Evolutionary conservation across 2,113 vertebrate genomes (phyloP), one percentile per base, ranked within the genome.

Genomic region (Sinocyclocheilus anophthalmus): DNA sequence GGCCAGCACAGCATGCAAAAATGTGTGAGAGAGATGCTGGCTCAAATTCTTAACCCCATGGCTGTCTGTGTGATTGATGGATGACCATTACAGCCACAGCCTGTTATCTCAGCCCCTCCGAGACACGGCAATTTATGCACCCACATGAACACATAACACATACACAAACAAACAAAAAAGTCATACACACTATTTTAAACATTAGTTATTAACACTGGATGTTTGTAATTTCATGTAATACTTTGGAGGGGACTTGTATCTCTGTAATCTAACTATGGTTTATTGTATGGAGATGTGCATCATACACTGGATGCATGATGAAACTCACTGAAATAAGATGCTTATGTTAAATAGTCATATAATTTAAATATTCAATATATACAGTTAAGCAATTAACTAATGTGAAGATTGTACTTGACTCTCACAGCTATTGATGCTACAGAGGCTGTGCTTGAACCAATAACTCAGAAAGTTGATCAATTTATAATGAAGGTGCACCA

Each of bases 61-160:
- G 76, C 55, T 85, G 75, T 76, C 81, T 89, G 88, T 83, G 82
- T 90, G 85, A 82, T 87, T 92, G 93, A 94, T 90, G 72, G 78
- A 88, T 87, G 81, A 69, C 67, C 67, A 86, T 75, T 80, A 72
- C 65, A 81, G 53, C 69, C 79, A 69, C 85, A 72, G 92, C 87
- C 92, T 93, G 92, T 94, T 94, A 91, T 92, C 67, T 69, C 80
- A 48, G 67, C 14, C 53, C 76, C 59, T 55, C 61, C 24, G 85
- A 91, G 89, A 92, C 85, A 86, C 50, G 86, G 61, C 85, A 24
- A 78, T 75, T 42, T 55, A 69, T 55, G 83, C 53, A 24, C 82
- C 65, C 89, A 86, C 59, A 20, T 87, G 88, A 87, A 90, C 91
- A 92, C 90, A 90, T 70, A 70, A 70, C 24, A 86, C 67, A 87